These are phyloP conservation scores for Leucophenga maculata DNA, from an alignment of 2,888 invertebrate genomes.

Conservation along the genomic window DNA sequence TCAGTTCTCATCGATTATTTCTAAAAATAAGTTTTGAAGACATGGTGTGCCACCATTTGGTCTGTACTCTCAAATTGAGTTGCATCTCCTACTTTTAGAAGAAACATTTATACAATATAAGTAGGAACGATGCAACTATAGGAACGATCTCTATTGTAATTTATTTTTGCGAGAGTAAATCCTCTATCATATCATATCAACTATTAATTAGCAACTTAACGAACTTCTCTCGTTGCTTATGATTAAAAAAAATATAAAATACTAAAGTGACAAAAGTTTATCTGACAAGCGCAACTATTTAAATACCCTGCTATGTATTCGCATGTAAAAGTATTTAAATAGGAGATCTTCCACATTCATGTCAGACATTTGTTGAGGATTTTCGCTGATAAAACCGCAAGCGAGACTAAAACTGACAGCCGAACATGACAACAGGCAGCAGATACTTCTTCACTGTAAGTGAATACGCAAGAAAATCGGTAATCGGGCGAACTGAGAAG, in stretches of 20 bases:
- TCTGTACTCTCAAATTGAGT: too few relatives aligned
- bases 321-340: background rate
- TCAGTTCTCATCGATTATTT: too few relatives aligned
- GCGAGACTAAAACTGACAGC: slow-evolving; percentile 26
- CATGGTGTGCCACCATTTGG: too few relatives aligned
- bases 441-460: slow-evolving; percentile 11
- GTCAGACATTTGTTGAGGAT: slow-evolving; percentile 19
- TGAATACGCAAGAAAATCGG: background rate
- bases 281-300: slow-evolving; percentile 9
- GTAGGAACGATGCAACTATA: too few relatives aligned
- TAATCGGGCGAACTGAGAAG: background rate
- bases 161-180: too few relatives aligned
- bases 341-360: background rate
- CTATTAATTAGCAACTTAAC: too few relatives aligned
- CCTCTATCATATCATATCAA: too few relatives aligned
- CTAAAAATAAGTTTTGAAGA: too few relatives aligned
- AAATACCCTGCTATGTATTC: background rate
- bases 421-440: background rate
- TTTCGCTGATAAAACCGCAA: slow-evolving; percentile 48
- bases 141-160: too few relatives aligned
- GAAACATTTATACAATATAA: too few relatives aligned
- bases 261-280: slow-evolving; percentile 9
- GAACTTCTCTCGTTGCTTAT: too few relatives aligned
- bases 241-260: background rate
- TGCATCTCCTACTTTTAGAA: too few relatives aligned